phyloP scores from a whole-genome alignment of 64 coral and sea anemone species.

The Acropora yongei region DNA sequence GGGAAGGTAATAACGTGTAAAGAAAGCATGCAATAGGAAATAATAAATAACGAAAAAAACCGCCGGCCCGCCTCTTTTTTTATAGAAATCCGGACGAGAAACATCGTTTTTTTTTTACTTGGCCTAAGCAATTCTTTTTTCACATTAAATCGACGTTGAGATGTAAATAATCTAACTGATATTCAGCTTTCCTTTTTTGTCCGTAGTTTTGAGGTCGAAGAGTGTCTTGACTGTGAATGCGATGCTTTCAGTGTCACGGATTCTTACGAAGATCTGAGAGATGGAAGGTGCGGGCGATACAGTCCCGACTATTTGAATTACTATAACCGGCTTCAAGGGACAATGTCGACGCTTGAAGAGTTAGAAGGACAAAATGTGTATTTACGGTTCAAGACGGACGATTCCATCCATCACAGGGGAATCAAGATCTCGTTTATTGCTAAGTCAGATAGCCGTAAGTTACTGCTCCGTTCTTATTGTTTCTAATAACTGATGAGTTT shows the following conservation, averaged over 20 bases:
- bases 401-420: neutral
- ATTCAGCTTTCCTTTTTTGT: neutral
- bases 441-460: neutral
- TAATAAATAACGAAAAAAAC: too few relatives aligned
- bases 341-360: rapidly evolving
- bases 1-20: too few relatives aligned
- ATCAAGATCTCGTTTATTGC: conserved; percentile 2
- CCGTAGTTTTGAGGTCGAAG: neutral
- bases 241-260: neutral
- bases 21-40: too few relatives aligned
- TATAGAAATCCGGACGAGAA: too few relatives aligned
- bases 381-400: neutral
- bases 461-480: neutral
- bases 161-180: too few relatives aligned
- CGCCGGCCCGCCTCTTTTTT: too few relatives aligned
- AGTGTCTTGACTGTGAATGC: neutral
- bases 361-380: neutral
- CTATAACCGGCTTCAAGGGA: neutral
- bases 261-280: neutral
- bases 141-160: too few relatives aligned
- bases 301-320: neutral
- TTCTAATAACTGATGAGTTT: too few relatives aligned
- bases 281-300: neutral
- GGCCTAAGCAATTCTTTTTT: too few relatives aligned
- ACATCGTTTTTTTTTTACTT: too few relatives aligned